phyloP scores from a whole-genome alignment of 2,797 vertebrate genomes.

The Limnodromus scolopaceus region DNA sequence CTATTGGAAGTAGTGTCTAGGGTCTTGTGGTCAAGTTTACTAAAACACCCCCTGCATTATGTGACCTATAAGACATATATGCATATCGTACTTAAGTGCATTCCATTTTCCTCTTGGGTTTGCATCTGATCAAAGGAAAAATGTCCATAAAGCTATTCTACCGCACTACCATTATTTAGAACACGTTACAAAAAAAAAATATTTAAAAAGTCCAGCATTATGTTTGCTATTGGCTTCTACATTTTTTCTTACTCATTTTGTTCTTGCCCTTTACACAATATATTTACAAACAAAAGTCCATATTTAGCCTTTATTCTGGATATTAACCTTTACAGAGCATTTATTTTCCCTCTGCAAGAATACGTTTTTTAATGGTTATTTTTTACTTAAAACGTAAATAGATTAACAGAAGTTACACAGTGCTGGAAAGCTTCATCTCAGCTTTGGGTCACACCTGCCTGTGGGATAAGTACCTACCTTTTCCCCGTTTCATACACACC shows the following conservation, averaged over 20 bases:
- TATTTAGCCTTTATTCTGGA: background rate
- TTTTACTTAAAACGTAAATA: background rate
- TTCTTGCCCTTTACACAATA: background rate
- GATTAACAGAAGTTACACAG: background rate
- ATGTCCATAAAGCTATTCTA: background rate
- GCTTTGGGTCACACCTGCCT: background rate
- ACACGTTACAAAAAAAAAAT: background rate
- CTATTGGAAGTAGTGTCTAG: background rate
- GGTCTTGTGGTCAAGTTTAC: conserved; percentile 5
- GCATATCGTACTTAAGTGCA: background rate
- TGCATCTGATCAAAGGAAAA: conserved; percentile 1
- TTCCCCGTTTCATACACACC: background rate
- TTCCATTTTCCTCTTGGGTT: background rate
- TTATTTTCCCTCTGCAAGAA: background rate
- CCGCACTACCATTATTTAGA: background rate
- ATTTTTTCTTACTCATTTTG: background rate
- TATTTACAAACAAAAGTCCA: background rate
- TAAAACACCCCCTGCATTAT: background rate
- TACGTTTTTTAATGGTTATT: background rate
- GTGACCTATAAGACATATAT: conserved; percentile 1
- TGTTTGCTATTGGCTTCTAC: background rate
- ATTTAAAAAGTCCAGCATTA: background rate
- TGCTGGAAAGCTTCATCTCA: background rate
- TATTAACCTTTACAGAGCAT: background rate
- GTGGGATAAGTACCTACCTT: background rate